Evolutionary conservation across 2,797 vertebrate genomes (phyloP).

Genomic region (Gadopsis bispinosus): DNA sequence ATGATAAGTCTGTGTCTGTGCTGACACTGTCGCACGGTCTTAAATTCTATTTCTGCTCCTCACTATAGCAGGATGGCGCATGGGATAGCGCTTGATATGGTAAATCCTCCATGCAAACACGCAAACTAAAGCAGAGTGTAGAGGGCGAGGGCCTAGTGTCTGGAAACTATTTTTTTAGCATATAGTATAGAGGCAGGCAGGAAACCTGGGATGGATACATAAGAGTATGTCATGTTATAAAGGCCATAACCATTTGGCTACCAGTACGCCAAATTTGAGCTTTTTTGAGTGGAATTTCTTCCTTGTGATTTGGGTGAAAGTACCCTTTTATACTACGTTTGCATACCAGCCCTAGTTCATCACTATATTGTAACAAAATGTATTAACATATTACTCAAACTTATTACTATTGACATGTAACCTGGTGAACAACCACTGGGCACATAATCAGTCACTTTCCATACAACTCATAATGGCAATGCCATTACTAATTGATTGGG

Average conservation of each 20-base stretch:
- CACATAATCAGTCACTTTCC: constrained; percentile 44
- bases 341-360: background rate
- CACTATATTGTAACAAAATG: constrained; percentile 4
- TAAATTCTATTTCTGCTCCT: constrained; percentile 2
- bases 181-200: background rate
- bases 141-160: background rate
- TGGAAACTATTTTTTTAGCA: background rate
- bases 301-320: background rate
- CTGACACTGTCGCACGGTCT: background rate
- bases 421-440: constrained; percentile 14
- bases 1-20: background rate
- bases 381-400: constrained; percentile 9
- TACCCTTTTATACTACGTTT: background rate
- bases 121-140: background rate
- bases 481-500: constrained; percentile 64
- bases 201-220: background rate
- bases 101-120: background rate
- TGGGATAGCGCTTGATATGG: background rate
- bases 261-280: background rate
- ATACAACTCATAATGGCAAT: constrained; percentile 26
- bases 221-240: background rate
- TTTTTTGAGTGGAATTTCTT: background rate
- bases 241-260: background rate
- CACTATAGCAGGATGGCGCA: background rate
- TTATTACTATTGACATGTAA: constrained; percentile 15